phyloP scores from a whole-genome alignment of 2,113 vertebrate genomes.

The Lathamus discolor region DNA sequence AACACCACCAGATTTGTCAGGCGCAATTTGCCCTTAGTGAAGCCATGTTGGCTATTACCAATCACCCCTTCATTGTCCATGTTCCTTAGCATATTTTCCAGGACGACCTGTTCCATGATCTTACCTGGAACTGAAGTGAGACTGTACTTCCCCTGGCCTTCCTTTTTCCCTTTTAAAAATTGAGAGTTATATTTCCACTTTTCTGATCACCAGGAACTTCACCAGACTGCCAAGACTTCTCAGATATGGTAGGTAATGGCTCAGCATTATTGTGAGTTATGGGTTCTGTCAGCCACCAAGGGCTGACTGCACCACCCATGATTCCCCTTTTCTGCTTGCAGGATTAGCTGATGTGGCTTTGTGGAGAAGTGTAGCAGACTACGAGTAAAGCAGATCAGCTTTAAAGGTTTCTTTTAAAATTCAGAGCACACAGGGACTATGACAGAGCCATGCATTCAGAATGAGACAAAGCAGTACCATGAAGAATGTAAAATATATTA shows the following conservation, averaged over 20 bases:
- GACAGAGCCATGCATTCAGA: neutral
- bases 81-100: neutral
- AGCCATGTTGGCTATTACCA: neutral
- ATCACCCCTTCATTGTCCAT: neutral
- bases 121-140: neutral
- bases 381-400: neutral
- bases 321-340: neutral
- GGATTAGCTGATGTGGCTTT: neutral
- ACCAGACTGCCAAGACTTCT: neutral
- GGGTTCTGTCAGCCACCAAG: neutral
- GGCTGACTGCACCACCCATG: neutral
- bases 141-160: neutral
- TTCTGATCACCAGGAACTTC: neutral
- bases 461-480: conserved; percentile 29
- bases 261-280: neutral
- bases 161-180: neutral
- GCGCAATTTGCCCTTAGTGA: neutral
- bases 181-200: neutral
- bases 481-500: conserved; percentile 39
- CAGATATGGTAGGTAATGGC: neutral
- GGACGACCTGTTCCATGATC: neutral
- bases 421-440: neutral
- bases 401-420: conserved; percentile 35
- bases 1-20: neutral
- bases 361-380: neutral